A percentile compares a stretch with the other conserved stretches of the same genome.
Conservation (phyloP, 2,113 vertebrate genomes). For the Marmota monax region DNA sequence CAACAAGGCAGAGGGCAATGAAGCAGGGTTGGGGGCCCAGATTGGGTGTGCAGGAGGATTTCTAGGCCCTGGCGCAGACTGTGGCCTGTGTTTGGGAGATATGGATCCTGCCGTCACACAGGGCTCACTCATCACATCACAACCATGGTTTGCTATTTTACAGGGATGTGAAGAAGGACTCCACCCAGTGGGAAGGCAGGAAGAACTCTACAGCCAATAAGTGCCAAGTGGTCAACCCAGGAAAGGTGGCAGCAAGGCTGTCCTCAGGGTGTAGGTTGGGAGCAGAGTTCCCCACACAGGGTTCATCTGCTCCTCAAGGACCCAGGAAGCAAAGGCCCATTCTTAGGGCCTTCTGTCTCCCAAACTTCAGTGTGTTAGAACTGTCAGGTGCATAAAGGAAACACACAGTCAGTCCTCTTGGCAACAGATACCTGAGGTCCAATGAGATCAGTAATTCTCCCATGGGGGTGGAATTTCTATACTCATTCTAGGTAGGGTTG, state of each 20-base stretch:
- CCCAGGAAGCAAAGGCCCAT: neutral
- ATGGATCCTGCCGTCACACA: neutral
- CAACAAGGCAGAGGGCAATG: neutral
- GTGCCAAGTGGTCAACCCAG: neutral
- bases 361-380: neutral
- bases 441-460: neutral
- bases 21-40: no score
- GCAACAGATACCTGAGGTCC: neutral
- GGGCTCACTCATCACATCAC: neutral
- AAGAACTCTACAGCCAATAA: neutral
- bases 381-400: neutral
- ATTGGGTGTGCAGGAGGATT: neutral
- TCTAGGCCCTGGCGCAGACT: neutral
- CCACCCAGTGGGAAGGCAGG: neutral
- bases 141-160: neutral
- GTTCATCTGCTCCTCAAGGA: neutral
- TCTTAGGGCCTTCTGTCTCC: neutral
- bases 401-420: neutral
- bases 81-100: neutral
- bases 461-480: no score
- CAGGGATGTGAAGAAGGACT: neutral
- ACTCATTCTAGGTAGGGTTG: neutral
- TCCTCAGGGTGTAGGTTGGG: no score
- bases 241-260: no score
- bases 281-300: no score